Conservation (phyloP, 1,140 invertebrate genomes). For the Tetramorium simillimum region DNA sequence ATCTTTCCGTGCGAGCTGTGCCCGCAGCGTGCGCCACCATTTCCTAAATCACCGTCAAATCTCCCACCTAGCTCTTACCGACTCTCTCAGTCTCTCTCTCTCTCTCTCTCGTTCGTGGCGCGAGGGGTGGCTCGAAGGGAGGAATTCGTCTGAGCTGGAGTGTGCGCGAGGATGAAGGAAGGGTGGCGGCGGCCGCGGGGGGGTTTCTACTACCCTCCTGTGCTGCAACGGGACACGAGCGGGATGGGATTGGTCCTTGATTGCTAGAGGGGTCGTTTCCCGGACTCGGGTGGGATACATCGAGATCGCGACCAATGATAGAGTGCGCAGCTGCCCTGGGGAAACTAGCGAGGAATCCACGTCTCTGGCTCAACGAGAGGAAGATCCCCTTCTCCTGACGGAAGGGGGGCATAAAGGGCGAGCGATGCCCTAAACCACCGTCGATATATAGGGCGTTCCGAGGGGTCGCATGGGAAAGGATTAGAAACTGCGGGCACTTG, state of each 20-base stretch:
- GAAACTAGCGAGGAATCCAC: slow-evolving; percentile 45
- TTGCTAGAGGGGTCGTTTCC: slow-evolving; percentile 81
- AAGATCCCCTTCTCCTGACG: slow-evolving; percentile 8
- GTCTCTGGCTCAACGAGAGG: slow-evolving; percentile 47
- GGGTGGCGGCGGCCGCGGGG: slow-evolving; percentile 7
- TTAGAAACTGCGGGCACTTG: slow-evolving; percentile 40
- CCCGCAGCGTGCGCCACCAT: slow-evolving; percentile 25
- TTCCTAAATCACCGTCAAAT: slow-evolving; percentile 59
- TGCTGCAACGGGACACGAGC: slow-evolving; percentile 41
- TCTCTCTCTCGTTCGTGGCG: not conserved
- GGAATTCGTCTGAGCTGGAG: slow-evolving; percentile 58
- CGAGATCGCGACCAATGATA: slow-evolving; percentile 85
- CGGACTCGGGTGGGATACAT: slow-evolving; percentile 76
- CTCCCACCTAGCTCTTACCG: slow-evolving; percentile 46
- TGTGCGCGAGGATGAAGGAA: slow-evolving; percentile 50
- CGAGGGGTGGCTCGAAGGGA: slow-evolving; percentile 33
- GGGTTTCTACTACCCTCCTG: slow-evolving; percentile 45
- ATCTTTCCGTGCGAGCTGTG: not conserved
- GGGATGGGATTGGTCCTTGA: slow-evolving; percentile 82
- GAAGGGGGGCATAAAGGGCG: slow-evolving; percentile 6
- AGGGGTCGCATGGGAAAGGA: slow-evolving; percentile 63
- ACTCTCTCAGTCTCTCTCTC: not conserved
- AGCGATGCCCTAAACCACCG: slow-evolving; percentile 37
- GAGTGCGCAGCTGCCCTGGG: slow-evolving; percentile 79
- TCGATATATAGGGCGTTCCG: slow-evolving; percentile 49